A percentile compares a stretch with the other conserved stretches of the same genome.
These are phyloP conservation scores for Myiotriccus ornatus DNA, from an alignment of 2,797 vertebrate genomes.

Conservation along the genomic window DNA sequence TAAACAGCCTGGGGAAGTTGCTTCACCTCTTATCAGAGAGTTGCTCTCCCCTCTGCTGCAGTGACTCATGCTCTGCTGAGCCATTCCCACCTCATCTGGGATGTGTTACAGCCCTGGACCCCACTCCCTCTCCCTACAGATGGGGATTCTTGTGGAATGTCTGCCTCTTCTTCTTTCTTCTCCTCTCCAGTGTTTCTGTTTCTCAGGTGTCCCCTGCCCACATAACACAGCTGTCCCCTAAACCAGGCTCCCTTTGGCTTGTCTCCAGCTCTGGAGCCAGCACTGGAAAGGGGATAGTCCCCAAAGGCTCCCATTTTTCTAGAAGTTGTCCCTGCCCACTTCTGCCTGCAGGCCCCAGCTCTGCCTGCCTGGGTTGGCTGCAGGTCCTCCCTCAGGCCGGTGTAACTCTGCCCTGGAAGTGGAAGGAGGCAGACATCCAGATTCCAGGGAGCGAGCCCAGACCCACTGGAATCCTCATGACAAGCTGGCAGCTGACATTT, in stretches of 20 bases:
- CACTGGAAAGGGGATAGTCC: not conserved
- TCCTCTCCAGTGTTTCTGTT: slow-evolving; percentile 35
- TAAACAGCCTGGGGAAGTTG: not conserved
- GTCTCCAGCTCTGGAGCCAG: not conserved
- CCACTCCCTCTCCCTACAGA: slow-evolving; percentile 48
- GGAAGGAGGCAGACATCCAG: not conserved
- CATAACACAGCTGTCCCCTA: not conserved
- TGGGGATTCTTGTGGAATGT: slow-evolving; percentile 66
- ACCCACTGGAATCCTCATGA: not conserved
- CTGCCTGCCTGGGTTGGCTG: not conserved
- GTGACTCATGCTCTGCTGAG: slow-evolving; percentile 16
- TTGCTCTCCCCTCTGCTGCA: not conserved
- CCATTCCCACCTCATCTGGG: slow-evolving; percentile 64
- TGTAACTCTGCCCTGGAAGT: not conserved
- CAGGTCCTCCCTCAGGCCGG: not conserved
- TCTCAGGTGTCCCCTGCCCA: slow-evolving; percentile 6
- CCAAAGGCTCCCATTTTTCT: not conserved
- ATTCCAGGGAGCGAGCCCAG: not conserved
- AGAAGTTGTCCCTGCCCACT: fast-evolving
- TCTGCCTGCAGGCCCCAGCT: not conserved
- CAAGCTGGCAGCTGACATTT: not conserved
- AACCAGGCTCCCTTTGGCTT: not conserved
- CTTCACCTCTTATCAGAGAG: slow-evolving; percentile 19
- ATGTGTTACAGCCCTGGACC: slow-evolving; percentile 61
- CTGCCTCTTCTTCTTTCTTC: not conserved